These are phyloP conservation scores for Aldrovandia affinis DNA, from an alignment of 2,797 vertebrate genomes.

Conservation along the genomic window DNA sequence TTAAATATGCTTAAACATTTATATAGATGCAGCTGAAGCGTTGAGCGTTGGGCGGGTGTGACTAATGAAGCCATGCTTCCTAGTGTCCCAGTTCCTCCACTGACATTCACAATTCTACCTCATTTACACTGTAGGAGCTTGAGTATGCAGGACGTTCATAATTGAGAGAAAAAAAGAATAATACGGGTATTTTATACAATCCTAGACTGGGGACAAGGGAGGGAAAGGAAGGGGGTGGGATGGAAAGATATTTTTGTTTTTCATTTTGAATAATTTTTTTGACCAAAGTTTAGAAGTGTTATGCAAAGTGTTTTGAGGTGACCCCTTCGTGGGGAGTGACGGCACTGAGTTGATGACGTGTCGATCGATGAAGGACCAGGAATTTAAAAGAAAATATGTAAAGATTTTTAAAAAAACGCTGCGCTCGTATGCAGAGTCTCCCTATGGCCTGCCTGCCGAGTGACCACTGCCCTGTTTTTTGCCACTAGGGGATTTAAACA, in stretches of 20 bases:
- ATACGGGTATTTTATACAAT: slow-evolving; percentile 79
- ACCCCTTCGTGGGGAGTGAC: slow-evolving; percentile 56
- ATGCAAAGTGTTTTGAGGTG: slow-evolving; percentile 69
- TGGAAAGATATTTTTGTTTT: slow-evolving; percentile 48
- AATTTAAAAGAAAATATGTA: not conserved
- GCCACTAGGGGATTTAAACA: slow-evolving; percentile 1
- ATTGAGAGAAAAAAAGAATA: slow-evolving; percentile 53
- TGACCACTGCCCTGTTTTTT: not conserved
- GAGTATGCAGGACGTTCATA: slow-evolving; percentile 46
- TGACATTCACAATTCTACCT: slow-evolving; percentile 16
- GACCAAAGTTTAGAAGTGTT: slow-evolving; percentile 70
- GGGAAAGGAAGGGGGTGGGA: slow-evolving; percentile 56
- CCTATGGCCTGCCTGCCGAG: slow-evolving; percentile 1
- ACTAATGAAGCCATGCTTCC: no score
- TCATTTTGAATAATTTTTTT: slow-evolving; percentile 55
- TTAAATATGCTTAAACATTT: slow-evolving; percentile 25
- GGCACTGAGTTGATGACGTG: not conserved
- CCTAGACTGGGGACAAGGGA: slow-evolving; percentile 67
- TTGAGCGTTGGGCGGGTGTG: not conserved
- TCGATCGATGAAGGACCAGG: not conserved
- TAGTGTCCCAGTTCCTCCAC: not conserved
- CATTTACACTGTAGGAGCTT: slow-evolving; percentile 63
- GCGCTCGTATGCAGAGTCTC: not conserved
- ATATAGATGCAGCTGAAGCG: not conserved
- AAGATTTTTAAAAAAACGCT: not conserved